These are phyloP conservation scores for Eulemur rufifrons DNA, from an alignment of 2,113 vertebrate genomes.

Conservation along the genomic window DNA sequence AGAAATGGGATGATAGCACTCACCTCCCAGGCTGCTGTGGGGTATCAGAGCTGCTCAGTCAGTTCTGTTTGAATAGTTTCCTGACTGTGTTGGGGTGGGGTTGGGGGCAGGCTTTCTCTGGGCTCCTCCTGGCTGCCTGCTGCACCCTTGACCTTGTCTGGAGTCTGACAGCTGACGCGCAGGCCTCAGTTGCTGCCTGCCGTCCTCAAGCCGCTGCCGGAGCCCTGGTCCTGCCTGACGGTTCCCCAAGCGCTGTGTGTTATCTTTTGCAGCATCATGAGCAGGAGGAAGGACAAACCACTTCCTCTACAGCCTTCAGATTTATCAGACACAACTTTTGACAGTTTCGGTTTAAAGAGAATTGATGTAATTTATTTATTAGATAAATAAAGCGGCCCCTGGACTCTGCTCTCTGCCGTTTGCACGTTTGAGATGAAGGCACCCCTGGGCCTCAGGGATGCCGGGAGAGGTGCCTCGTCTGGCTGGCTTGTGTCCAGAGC, in stretches of 20 bases:
- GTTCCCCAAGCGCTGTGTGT: neutral
- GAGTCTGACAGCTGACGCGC: neutral
- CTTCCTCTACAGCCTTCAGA: slow-evolving; percentile 73
- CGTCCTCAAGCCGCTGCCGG: neutral
- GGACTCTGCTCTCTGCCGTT: neutral
- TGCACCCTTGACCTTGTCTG: neutral
- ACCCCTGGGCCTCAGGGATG: accelerated
- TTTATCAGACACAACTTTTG: slow-evolving; percentile 37
- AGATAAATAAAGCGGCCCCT: neutral
- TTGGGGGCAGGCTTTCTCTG: neutral
- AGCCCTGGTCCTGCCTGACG: neutral
- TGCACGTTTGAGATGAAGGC: neutral
- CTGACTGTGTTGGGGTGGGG: neutral
- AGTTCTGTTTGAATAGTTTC: neutral
- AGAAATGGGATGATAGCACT: neutral
- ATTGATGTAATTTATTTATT: neutral
- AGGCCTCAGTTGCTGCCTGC: neutral
- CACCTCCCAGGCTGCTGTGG: neutral
- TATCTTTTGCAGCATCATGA: slow-evolving; percentile 56
- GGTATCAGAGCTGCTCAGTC: neutral
- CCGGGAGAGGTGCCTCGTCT: neutral
- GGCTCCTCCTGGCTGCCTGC: neutral
- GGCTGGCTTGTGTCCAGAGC: neutral
- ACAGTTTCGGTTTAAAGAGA: slow-evolving; percentile 64
- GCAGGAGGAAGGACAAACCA: slow-evolving; percentile 62